Conservation (phyloP, 2,113 vertebrate genomes). For the Pomatorhinus ruficollis region DNA sequence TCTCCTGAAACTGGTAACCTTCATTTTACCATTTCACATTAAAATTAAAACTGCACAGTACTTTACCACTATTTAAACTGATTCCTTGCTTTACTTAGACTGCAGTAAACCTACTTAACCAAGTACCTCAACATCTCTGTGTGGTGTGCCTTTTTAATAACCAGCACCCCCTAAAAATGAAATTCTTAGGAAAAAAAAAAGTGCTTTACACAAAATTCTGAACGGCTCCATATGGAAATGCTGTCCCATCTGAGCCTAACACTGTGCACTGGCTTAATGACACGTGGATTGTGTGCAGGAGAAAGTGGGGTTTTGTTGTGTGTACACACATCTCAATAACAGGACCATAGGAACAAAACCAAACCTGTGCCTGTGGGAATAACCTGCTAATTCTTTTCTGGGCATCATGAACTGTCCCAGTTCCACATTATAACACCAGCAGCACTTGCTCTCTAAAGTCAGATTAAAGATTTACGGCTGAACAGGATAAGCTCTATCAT, state of each 20-base stretch:
- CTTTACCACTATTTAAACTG: not conserved
- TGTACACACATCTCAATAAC: not conserved
- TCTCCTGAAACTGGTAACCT: not conserved
- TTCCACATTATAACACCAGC: not conserved
- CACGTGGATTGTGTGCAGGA: not conserved
- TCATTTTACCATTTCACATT: not conserved
- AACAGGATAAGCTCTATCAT: not conserved
- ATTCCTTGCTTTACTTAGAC: not conserved
- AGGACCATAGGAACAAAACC: not conserved
- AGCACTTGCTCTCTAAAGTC: not conserved
- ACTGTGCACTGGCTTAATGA: not conserved
- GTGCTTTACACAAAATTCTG: fast-evolving
- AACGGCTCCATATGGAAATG: not conserved
- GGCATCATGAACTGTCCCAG: not conserved
- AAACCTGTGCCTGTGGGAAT: not conserved
- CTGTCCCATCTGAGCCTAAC: not conserved
- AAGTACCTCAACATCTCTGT: not conserved
- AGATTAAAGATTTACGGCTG: constrained; percentile 14
- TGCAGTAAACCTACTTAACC: not conserved
- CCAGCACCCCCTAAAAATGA: not conserved
- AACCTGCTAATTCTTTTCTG: not conserved
- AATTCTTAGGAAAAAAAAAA: not conserved
- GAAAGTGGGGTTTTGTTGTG: not conserved
- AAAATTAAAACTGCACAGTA: not conserved
- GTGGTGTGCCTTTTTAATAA: not conserved